These are phyloP conservation scores for Cettia cetti DNA, from an alignment of 2,113 vertebrate genomes.

Conservation along the genomic window DNA sequence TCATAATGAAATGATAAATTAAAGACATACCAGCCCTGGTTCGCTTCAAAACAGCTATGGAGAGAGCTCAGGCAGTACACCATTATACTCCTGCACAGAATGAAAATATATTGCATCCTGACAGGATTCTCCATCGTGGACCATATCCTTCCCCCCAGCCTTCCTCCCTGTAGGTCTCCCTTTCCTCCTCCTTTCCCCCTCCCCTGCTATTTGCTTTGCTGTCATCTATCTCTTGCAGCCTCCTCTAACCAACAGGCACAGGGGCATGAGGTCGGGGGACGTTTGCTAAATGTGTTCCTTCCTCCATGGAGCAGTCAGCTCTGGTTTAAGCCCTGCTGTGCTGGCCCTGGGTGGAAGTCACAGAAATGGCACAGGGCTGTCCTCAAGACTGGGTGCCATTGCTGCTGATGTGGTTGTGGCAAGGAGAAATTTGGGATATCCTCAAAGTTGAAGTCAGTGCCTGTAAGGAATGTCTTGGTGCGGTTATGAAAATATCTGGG, in stretches of 20 bases:
- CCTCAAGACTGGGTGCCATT: not conserved
- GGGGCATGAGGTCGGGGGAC: not conserved
- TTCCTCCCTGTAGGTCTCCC: not conserved
- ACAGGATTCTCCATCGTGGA: slow-evolving; percentile 64
- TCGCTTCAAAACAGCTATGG: slow-evolving; percentile 79
- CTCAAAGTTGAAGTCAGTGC: not conserved
- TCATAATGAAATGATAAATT: slow-evolving; percentile 85
- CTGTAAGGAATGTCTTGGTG: not conserved
- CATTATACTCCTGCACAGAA: slow-evolving; percentile 69
- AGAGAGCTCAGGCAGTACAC: slow-evolving; percentile 61
- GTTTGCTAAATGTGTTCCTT: not conserved
- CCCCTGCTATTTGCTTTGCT: slow-evolving; percentile 13
- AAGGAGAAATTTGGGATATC: not conserved
- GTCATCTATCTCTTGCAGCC: not conserved
- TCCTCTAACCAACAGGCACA: not conserved
- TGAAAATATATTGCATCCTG: slow-evolving; percentile 78
- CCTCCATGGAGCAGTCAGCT: not conserved
- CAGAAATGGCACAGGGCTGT: not conserved
- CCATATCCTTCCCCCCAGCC: slow-evolving; percentile 52
- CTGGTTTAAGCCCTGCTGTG: not conserved
- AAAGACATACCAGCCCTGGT: slow-evolving; percentile 79
- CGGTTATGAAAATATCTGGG: not conserved
- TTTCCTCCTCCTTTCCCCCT: not conserved
- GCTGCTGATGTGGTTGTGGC: not conserved
- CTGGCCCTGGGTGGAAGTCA: not conserved